These are phyloP conservation scores for Campoplex capitator DNA, from an alignment of 2,888 invertebrate species.

Conservation along the genomic window DNA sequence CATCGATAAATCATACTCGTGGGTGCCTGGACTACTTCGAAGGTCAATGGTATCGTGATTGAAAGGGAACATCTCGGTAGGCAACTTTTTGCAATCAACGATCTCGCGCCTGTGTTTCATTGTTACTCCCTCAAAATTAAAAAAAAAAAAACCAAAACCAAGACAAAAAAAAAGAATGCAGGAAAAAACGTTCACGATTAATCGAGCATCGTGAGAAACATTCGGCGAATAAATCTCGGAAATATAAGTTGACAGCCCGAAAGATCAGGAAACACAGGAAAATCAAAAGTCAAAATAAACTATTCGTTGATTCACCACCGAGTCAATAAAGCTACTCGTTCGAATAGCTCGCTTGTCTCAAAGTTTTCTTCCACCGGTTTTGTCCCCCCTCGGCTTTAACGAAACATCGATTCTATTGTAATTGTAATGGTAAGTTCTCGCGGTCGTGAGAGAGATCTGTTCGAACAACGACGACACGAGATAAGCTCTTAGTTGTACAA, in stretches of 20 bases:
- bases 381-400: background rate
- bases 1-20: conserved; percentile 5
- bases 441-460: conserved; percentile 29
- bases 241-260: background rate
- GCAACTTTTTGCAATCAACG: conserved; percentile 11
- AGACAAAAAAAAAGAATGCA: no score
- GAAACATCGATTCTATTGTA: conserved; percentile 49
- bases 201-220: background rate
- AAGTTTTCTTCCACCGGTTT: background rate
- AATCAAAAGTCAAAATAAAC: background rate
- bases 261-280: background rate
- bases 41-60: conserved; percentile 20
- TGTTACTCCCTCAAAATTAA: no score
- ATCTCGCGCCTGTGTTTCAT: background rate
- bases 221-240: background rate
- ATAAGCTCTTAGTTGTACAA: conserved; percentile 36
- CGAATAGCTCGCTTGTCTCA: conserved; percentile 35
- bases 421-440: conserved; percentile 41
- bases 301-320: background rate
- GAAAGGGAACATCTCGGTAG: conserved; percentile 11
- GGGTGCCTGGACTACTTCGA: conserved; percentile 17
- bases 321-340: conserved; percentile 16
- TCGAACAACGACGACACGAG: conserved; percentile 55
- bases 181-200: background rate
- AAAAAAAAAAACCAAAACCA: background rate